Conservation (phyloP, 2,888 invertebrate genomes). For the Argyresthia goedartella region DNA sequence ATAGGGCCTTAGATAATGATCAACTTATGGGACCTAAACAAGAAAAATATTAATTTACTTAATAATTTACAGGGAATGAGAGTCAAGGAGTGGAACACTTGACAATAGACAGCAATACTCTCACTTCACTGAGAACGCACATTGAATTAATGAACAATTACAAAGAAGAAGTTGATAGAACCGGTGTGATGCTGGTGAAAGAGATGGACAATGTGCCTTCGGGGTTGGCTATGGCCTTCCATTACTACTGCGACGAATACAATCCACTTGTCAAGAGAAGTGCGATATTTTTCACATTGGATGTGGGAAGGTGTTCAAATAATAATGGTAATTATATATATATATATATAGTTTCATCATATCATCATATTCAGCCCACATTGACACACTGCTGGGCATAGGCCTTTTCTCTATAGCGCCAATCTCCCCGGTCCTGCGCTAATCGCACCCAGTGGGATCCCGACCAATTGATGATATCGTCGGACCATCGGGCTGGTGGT, state of each 20-base stretch:
- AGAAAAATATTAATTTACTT: too few species aligned
- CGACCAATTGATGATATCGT: too few species aligned
- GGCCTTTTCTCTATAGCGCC: too few species aligned
- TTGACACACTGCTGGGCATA: too few species aligned
- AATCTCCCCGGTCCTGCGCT: too few species aligned
- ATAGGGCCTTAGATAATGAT: too few species aligned
- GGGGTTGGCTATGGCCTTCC: constrained; percentile 57
- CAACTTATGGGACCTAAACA: too few species aligned
- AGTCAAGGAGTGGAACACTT: constrained; percentile 29
- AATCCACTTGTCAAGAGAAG: constrained; percentile 51
- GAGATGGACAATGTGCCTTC: constrained; percentile 46
- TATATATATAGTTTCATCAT: constrained; percentile 15
- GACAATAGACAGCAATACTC: constrained; percentile 27
- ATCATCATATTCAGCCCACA: too few species aligned
- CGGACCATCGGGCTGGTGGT: too few species aligned
- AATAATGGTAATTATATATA: constrained; percentile 21
- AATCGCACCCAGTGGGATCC: too few species aligned
- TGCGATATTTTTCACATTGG: constrained; percentile 57
- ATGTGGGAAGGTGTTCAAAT: constrained; percentile 36
- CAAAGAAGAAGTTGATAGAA: constrained; percentile 29
- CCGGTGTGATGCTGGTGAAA: constrained; percentile 50
- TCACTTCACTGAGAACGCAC: constrained; percentile 32
- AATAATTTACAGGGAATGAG: constrained; percentile 39
- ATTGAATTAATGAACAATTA: constrained; percentile 43
- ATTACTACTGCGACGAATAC: constrained; percentile 63